Base-by-base conservation (phyloP, 2,797 vertebrate genomes). In the Acestrorhynchus altus region DNA sequence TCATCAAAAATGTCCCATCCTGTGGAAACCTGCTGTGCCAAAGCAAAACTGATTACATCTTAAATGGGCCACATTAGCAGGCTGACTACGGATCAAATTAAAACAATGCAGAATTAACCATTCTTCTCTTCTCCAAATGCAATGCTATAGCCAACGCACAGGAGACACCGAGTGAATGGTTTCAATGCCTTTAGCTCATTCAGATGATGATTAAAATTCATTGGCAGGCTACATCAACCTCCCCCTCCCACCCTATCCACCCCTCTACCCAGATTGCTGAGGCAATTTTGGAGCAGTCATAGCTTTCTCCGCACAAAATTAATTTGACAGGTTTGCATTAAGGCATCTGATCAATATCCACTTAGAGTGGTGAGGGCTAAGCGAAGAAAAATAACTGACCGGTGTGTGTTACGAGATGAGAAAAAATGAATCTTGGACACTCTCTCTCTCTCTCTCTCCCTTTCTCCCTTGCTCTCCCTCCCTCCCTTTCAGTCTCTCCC, bases 261-360 rank as follows among this genome's bases (percentile, higher is more conserved):
- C 67, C 69, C 49, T 39, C 66, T 76, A 79, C 9, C 73, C 49
- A 77, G 13, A 94, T 94, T 94, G 94, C 92, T 93, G 93, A 96
- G 94, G 96, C 96, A 97, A 98, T 98, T 96, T 97, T 91, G 90
- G 93, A 95, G 92, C 96, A 96, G 96, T 97, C 96, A 96, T 95
- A 95, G 95, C 94, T 95, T 93, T 93, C 95, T 95, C 89, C 93
- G 95, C 94, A 95, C 96, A 98, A 98, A 98, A 98, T 98, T 99
- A 98, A 99, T 99, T 99, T 98, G 98, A 99, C 98, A 98, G 98
- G 95, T 98, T 98, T 99, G 97, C 97, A 99, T 99, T 98, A 97
- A 97, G 96, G 96, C 95, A 91, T 94, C 97, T 98, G 96, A 99
- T 99, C 97, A 99, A 99, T 99, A 99, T 96, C 96, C 97, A 99